Base-by-base conservation (phyloP, 2,797 vertebrate species). In the Bufotes viridis region DNA sequence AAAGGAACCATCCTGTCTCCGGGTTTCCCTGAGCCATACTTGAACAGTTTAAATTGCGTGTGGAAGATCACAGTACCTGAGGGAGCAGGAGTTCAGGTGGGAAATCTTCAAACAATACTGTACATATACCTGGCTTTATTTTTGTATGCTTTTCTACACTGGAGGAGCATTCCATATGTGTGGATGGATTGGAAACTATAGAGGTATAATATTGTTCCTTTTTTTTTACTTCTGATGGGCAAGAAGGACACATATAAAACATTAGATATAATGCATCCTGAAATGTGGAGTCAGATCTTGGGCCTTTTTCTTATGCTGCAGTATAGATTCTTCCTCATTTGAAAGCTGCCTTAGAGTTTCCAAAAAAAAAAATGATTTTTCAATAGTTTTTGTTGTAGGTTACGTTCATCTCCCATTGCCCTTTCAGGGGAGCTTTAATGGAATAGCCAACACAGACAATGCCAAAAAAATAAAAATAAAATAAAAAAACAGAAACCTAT, bases 41-140 rank as follows among this genome's bases (percentile, higher is more conserved):
- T 99, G 85, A 99, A 99, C 93, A 98, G 97, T 91, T 96, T 99
- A 92, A 99, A 99, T 95, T 99, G 98, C 10, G 97, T 99, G 67
- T 99, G 98, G 98, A 99, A 97, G 94, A 99, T 99, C 91, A 96
- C 96, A 0, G 98, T 99, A 80, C 98, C 98, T 0, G 98, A 99
- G 90, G 98, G 98, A 82, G 98, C 98, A 0, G 98, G 98, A 91
- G 98, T 99, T 84, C 98, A 99, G 98, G 98, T 99, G 95, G 11
- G 60, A 65, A 49, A 4, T 81, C 9, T 49, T 24, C 51, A 78
- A 7, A 22, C 4, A 78, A 42, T 14, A 55, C 2, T 11, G 1
- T 42, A 10, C 26, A 24, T 24, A 24, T 55, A 22, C 17, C 49
- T 78, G 20, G 9, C 53, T 76, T 22, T 51, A 76, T 49, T 74